phyloP scores from a whole-genome alignment of 2,113 vertebrate genomes.

The Caloenas nicobarica region DNA sequence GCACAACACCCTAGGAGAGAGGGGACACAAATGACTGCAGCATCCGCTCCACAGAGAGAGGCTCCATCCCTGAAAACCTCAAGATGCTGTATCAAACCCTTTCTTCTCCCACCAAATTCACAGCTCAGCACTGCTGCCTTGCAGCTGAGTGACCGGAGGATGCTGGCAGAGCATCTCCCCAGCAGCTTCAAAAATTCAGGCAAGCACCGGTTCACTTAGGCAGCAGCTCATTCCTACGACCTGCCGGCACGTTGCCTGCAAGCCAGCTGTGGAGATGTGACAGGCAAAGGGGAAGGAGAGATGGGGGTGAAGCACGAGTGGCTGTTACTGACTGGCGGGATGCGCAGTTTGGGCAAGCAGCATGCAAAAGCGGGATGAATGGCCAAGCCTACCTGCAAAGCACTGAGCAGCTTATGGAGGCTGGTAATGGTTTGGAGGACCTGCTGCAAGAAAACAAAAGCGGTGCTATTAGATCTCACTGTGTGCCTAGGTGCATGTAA shows the following conservation, averaged over 20 bases:
- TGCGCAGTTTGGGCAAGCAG: background rate
- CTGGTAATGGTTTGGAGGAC: constrained; percentile 86
- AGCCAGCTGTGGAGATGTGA: accelerated
- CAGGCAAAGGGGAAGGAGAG: background rate
- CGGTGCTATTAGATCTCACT: background rate
- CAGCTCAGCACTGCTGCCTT: background rate
- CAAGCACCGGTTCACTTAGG: background rate
- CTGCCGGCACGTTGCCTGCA: background rate
- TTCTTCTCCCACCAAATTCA: background rate
- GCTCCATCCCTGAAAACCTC: background rate
- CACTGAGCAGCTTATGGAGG: constrained; percentile 87
- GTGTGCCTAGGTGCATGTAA: background rate
- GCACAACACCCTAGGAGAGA: constrained; percentile 83
- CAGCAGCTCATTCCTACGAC: background rate
- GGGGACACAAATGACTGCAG: background rate
- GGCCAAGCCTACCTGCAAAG: constrained; percentile 83
- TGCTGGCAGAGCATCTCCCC: background rate
- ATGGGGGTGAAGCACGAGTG: accelerated
- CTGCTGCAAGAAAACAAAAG: constrained; percentile 76
- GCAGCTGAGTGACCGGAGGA: background rate
- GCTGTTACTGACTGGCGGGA: background rate
- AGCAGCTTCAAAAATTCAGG: background rate
- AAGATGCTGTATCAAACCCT: background rate
- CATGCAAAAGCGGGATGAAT: background rate
- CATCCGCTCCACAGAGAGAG: accelerated